phyloP scores from a whole-genome alignment of 2,797 vertebrate species.

The Sebastes flavidus region DNA sequence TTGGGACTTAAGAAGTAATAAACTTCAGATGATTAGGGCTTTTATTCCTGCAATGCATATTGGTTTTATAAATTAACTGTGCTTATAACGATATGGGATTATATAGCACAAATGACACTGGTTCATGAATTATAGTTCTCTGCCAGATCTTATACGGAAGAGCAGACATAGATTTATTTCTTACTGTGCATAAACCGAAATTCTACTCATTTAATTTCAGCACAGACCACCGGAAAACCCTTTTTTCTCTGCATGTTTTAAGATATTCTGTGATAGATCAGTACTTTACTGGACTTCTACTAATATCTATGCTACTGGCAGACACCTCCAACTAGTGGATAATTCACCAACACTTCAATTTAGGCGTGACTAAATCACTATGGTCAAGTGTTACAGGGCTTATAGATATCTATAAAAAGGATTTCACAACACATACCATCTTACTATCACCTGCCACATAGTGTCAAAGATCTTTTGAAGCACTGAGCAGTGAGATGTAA shows the following conservation, averaged over 20 bases:
- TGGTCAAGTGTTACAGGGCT: neutral
- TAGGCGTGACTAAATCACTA: neutral
- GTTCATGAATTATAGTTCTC: neutral
- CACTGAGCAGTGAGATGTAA: neutral
- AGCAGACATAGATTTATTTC: too few relatives aligned
- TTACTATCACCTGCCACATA: neutral
- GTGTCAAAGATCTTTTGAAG: neutral
- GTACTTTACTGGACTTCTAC: neutral
- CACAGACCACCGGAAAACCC: neutral
- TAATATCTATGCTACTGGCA: neutral
- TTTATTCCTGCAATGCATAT: neutral
- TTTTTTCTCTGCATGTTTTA: neutral
- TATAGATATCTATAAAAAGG: neutral
- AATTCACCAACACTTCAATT: neutral
- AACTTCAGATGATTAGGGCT: neutral
- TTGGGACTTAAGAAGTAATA: neutral
- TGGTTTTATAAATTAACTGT: neutral
- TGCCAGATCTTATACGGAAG: too few relatives aligned
- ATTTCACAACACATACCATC: neutral
- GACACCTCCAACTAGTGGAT: neutral
- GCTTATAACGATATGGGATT: neutral
- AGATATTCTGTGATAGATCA: neutral
- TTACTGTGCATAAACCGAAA: too few relatives aligned
- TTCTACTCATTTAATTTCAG: neutral
- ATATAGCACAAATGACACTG: neutral